Percentiles rank a stretch among this genome's conserved stretches.
Evolutionary conservation across 2,888 invertebrate species (phyloP).

Genomic region (Allolobophora icterica): DNA sequence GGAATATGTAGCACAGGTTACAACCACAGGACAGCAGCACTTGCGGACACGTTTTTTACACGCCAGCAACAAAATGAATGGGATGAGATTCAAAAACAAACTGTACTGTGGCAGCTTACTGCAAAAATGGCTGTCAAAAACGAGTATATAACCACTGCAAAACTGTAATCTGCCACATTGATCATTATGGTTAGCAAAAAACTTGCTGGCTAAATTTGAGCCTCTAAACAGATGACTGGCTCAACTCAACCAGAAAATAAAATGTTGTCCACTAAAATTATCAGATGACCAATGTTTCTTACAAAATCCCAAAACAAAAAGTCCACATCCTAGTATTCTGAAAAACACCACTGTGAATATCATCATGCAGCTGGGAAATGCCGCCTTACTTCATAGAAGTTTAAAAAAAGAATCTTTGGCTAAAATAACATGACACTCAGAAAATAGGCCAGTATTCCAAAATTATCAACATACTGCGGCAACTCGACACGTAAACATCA

Average conservation of each 20-base stretch:
- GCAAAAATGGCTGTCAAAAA: neutral
- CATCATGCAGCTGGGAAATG: neutral
- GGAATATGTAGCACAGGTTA: neutral
- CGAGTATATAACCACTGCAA: neutral
- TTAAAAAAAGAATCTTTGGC: neutral
- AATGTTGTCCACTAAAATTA: neutral
- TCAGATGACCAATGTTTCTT: neutral
- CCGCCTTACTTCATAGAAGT: neutral
- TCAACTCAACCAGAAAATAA: neutral
- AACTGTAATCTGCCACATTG: neutral
- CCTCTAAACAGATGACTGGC: neutral
- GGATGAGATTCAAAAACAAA: neutral
- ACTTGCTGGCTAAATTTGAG: neutral
- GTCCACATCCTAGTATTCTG: neutral
- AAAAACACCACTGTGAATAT: neutral
- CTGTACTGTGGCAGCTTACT: neutral
- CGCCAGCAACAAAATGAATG: neutral
- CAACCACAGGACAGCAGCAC: too few relatives aligned
- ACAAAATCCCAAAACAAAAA: neutral
- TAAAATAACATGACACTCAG: neutral
- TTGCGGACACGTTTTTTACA: too few relatives aligned
- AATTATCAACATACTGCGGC: neutral
- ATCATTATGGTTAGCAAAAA: neutral
- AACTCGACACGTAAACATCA: neutral
- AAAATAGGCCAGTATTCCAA: neutral